Percentiles rank a stretch among this genome's conserved stretches.
phyloP scores from a whole-genome alignment of 35 echinoderm and acorn worm species.

The Apostichopus japonicus region DNA sequence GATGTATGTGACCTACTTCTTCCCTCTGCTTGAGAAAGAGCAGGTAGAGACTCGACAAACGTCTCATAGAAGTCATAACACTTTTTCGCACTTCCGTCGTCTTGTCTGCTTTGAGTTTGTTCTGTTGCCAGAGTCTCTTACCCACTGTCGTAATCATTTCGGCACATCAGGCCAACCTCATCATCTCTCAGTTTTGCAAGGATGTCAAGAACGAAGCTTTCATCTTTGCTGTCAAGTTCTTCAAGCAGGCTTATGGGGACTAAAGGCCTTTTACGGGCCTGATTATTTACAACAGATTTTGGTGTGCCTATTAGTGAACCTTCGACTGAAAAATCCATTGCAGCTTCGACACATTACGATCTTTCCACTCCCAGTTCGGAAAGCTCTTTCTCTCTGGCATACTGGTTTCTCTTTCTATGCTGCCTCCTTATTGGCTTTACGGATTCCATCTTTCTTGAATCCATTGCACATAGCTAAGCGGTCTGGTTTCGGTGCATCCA shows the following conservation, averaged over 20 bases:
- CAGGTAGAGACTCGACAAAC: background rate
- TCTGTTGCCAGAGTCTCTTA: background rate
- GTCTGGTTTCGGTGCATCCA: background rate
- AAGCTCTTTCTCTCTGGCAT: slow-evolving; percentile 4
- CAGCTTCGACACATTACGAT: slow-evolving; percentile 44
- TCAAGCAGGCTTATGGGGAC: background rate
- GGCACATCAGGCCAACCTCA: slow-evolving; percentile 3
- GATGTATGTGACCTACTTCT: background rate
- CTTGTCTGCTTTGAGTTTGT: background rate
- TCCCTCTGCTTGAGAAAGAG: background rate
- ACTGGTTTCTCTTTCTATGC: background rate
- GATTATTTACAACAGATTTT: background rate
- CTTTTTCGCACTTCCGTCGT: background rate
- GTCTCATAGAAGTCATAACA: background rate
- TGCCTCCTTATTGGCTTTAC: slow-evolving; percentile 18
- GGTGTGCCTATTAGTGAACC: background rate
- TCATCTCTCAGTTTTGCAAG: slow-evolving; percentile 19
- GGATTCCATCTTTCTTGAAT: slow-evolving; percentile 28
- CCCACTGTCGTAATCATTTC: background rate
- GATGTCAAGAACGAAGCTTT: background rate
- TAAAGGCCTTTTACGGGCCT: background rate
- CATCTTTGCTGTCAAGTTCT: slow-evolving; percentile 24
- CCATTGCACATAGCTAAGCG: too few relatives aligned
- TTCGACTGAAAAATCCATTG: background rate
- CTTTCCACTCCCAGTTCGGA: background rate